Evolutionary conservation across 2,888 invertebrate species (phyloP).

Genomic region (Sphaerophoria taeniata): DNA sequence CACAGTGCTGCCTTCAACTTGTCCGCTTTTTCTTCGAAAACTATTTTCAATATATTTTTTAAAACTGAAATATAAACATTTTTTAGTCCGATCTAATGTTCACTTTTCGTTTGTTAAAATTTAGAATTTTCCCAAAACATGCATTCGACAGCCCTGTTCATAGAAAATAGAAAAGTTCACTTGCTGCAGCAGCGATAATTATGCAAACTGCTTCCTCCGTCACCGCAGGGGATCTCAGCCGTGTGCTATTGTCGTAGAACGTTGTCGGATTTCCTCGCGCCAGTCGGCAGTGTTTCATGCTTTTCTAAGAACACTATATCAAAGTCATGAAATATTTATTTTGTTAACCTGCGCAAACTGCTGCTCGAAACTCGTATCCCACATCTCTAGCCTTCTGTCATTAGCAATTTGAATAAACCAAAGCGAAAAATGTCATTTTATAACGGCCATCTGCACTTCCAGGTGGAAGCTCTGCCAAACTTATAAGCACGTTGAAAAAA

Average conservation of each 20-base stretch:
- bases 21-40: no score
- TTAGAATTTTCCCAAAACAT: not conserved
- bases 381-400: not conserved
- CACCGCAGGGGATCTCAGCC: not conserved
- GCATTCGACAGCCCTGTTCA: conserved; percentile 1
- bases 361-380: not conserved
- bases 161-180: conserved; percentile 40
- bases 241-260: conserved; percentile 21
- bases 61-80: no score
- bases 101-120: no score
- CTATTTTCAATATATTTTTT: no score
- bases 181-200: conserved; percentile 66
- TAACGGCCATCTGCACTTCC: not conserved
- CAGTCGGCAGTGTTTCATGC: conserved; percentile 43
- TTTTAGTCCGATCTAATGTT: no score
- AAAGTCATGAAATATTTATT: conserved; percentile 74
- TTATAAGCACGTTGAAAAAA: conserved; percentile 3
- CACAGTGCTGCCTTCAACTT: no score
- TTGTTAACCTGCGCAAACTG: conserved; percentile 46
- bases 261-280: no score
- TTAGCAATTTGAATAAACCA: conserved; percentile 4
- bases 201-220: not conserved
- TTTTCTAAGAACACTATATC: conserved; percentile 67
- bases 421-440: not conserved
- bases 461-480: no score